These are phyloP conservation scores for Drosophila elegans DNA, from an alignment of 1,140 invertebrate genomes.

Conservation along the genomic window DNA sequence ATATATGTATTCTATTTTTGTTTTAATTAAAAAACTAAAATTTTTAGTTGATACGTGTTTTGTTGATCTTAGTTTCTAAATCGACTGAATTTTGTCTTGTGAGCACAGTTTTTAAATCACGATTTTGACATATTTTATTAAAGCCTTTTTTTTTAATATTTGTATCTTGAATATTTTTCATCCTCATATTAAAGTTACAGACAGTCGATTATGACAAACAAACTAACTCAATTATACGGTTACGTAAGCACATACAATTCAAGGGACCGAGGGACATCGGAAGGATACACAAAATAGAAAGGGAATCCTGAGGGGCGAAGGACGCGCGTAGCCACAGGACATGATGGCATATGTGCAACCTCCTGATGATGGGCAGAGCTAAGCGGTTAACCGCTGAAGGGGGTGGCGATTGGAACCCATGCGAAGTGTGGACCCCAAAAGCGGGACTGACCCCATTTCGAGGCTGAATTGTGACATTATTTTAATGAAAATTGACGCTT, in stretches of 20 bases:
- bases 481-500: constrained; percentile 77
- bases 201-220: constrained; percentile 56
- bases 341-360: constrained; percentile 50
- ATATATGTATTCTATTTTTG: no score
- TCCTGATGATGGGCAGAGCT: constrained; percentile 60
- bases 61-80: no score
- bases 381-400: constrained; percentile 60
- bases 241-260: constrained; percentile 46
- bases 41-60: no score
- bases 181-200: neutral
- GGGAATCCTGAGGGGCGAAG: neutral
- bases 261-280: neutral
- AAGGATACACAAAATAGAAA: neutral
- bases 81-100: no score
- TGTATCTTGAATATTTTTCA: neutral
- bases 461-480: constrained; percentile 61
- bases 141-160: neutral
- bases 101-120: no score
- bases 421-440: constrained; percentile 6
- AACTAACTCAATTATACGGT: constrained; percentile 74
- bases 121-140: no score
- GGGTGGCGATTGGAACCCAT: constrained; percentile 2
- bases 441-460: constrained; percentile 47
- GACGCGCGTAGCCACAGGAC: constrained; percentile 58
- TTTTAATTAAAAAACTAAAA: no score